These are phyloP conservation scores for Cephalopterus ornatus DNA, from an alignment of 2,113 vertebrate species.

Conservation along the genomic window DNA sequence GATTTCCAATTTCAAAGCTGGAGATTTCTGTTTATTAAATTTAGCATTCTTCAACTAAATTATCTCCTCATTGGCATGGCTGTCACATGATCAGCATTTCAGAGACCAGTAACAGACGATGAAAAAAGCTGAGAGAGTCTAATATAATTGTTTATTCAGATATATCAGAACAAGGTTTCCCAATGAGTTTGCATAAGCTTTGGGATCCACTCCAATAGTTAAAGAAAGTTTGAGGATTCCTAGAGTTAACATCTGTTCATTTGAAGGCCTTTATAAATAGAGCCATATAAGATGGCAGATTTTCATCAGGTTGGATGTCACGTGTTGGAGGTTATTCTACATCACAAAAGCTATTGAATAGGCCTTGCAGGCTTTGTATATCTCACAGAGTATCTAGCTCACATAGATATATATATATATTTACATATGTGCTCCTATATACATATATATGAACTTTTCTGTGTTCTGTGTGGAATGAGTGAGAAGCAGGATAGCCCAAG, in stretches of 20 bases:
- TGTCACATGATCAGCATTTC: background rate
- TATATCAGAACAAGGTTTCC: background rate
- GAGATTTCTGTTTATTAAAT: conserved; percentile 13
- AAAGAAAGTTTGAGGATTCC: background rate
- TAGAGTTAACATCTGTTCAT: background rate
- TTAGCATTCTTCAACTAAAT: background rate
- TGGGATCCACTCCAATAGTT: background rate
- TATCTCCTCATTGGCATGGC: background rate
- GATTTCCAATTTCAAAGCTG: background rate
- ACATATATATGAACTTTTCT: background rate
- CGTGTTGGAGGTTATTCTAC: background rate
- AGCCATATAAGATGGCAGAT: background rate
- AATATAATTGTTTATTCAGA: background rate
- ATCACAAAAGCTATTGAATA: background rate
- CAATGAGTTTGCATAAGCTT: background rate
- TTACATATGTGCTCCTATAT: background rate
- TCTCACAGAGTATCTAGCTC: background rate
- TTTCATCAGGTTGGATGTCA: background rate
- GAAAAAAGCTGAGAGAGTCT: background rate
- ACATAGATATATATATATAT: too few species aligned
- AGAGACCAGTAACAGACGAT: background rate
- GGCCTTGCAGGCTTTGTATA: background rate
- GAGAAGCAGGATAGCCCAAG: background rate
- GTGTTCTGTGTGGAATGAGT: background rate
- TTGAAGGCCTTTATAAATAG: background rate